phyloP scores from a whole-genome alignment of 2,888 invertebrate genomes.

The Adelognathus sp. region DNA sequence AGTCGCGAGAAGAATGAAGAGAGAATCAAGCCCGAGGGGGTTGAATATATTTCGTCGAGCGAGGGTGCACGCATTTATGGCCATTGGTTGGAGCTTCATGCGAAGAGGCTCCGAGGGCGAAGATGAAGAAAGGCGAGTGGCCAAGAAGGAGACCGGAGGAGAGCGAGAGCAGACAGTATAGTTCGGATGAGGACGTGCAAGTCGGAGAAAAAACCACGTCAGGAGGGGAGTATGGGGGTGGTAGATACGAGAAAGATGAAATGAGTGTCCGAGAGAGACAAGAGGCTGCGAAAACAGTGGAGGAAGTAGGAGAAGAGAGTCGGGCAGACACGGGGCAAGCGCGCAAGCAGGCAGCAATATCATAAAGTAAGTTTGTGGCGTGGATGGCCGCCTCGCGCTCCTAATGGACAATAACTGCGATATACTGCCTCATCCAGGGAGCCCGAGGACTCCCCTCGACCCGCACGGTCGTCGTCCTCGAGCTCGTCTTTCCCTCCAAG shows the following conservation, averaged over 20 bases:
- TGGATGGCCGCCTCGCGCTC: constrained; percentile 74
- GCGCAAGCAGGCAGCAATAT: constrained; percentile 71
- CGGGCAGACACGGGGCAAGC: constrained; percentile 35
- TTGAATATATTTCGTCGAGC: constrained; percentile 14
- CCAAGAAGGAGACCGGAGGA: not conserved
- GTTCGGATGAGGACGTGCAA: constrained; percentile 37
- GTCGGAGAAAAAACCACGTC: not conserved
- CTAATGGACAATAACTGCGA: constrained; percentile 79
- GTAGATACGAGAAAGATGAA: constrained; percentile 14
- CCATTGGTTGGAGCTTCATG: constrained; percentile 28
- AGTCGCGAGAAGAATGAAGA: constrained; percentile 52
- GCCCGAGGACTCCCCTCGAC: constrained; percentile 28
- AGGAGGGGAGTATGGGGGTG: constrained; percentile 17
- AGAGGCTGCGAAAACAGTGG: not conserved
- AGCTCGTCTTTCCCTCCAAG: constrained; percentile 1
- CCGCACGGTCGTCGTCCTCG: not conserved
- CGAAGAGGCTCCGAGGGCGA: constrained; percentile 37
- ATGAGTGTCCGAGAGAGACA: not conserved
- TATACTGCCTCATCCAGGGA: constrained; percentile 74
- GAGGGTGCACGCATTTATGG: constrained; percentile 21
- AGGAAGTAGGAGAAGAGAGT: constrained; percentile 24
- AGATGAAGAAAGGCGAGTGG: constrained; percentile 1
- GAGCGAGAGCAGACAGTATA: constrained; percentile 16
- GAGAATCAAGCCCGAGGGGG: constrained; percentile 46
- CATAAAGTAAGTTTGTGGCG: constrained; percentile 77